Evolutionary conservation across 92 coral and sea anemone genomes (phyloP).

Genomic region (Porites cylindrica): DNA sequence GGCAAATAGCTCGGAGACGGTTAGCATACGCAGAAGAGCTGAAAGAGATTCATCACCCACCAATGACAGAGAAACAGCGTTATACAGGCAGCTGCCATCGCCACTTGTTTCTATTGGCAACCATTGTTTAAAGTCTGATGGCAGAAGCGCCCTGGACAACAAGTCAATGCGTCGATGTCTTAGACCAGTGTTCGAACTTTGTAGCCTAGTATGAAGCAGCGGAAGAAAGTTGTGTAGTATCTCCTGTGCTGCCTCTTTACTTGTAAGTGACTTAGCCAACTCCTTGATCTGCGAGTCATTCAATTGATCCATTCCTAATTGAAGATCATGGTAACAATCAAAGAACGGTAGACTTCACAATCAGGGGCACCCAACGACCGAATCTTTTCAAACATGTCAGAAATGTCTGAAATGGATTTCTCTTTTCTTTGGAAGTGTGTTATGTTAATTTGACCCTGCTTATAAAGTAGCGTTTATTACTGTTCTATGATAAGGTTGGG

Average conservation of each 20-base stretch:
- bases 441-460: too few species aligned
- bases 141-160: constrained; percentile 17
- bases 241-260: background rate
- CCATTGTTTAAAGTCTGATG: constrained; percentile 5
- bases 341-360: background rate
- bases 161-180: background rate
- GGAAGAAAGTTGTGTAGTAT: background rate
- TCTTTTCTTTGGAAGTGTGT: too few species aligned
- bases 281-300: constrained; percentile 1
- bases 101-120: background rate
- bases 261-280: background rate
- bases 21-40: constrained; percentile 46
- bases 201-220: background rate
- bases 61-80: constrained; percentile 41
- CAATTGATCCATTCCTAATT: constrained; percentile 8
- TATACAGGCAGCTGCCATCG: constrained; percentile 27
- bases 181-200: background rate
- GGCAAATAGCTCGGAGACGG: constrained; percentile 49
- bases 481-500: too few species aligned
- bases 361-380: too few species aligned
- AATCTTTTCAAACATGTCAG: too few species aligned
- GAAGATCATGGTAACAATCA: background rate
- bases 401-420: too few species aligned
- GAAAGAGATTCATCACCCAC: constrained; percentile 42
- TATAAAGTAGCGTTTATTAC: too few species aligned